phyloP scores from a whole-genome alignment of 2,797 vertebrate species.

The Triplophysa yarkandensis region DNA sequence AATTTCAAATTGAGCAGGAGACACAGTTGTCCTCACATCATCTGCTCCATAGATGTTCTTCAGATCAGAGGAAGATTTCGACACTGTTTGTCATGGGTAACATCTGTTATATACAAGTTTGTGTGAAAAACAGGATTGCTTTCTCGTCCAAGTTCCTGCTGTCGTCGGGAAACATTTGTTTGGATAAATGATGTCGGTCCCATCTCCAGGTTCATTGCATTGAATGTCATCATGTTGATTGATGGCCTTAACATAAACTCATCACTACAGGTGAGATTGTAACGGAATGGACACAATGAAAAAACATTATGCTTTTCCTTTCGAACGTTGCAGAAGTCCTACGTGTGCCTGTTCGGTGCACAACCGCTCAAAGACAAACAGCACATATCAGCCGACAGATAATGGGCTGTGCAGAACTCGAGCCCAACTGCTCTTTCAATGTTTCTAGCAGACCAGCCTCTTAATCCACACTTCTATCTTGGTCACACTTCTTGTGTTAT shows the following conservation, averaged over 20 bases:
- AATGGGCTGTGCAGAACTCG: constrained; percentile 32
- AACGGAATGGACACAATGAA: constrained; percentile 39
- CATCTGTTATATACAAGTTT: constrained; percentile 37
- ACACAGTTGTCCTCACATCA: constrained; percentile 15
- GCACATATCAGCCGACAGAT: constrained; percentile 45
- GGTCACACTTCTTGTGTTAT: neutral
- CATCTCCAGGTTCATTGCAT: constrained; percentile 30
- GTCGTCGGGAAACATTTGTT: neutral
- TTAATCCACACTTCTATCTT: constrained; percentile 26
- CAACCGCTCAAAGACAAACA: constrained; percentile 49
- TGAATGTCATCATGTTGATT: constrained; percentile 11
- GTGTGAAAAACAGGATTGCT: neutral
- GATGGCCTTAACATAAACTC: constrained; percentile 36
- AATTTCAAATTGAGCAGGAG: neutral
- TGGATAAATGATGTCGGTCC: neutral
- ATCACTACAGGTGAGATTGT: constrained; percentile 44
- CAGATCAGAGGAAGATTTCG: constrained; percentile 13
- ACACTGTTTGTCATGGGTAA: constrained; percentile 5
- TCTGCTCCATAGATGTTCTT: neutral
- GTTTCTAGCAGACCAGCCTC: constrained; percentile 20
- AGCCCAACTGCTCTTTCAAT: constrained; percentile 36
- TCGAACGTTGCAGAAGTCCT: constrained; percentile 18
- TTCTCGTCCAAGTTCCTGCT: constrained; percentile 16
- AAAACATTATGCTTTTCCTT: constrained; percentile 9
- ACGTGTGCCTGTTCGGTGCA: constrained; percentile 53